Evolutionary conservation across 2,888 invertebrate genomes (phyloP).

Genomic region (Phytoseiulus persimilis): DNA sequence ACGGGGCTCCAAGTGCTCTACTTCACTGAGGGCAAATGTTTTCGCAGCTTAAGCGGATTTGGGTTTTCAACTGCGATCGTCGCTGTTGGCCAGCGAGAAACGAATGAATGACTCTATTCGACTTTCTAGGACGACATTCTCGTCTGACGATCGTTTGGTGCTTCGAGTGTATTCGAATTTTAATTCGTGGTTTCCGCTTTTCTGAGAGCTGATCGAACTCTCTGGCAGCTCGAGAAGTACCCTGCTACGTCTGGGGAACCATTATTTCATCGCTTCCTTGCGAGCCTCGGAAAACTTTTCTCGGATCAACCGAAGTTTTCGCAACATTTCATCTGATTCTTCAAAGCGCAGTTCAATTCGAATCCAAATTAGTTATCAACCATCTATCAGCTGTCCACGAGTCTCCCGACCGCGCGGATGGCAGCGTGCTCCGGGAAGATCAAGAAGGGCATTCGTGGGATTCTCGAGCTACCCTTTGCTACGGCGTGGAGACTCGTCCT

Average conservation of each 20-base stretch:
- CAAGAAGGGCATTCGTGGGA: background rate
- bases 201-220: no score
- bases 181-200: background rate
- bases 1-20: background rate
- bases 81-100: background rate
- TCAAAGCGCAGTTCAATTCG: no score
- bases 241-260: no score
- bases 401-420: background rate
- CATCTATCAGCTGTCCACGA: no score
- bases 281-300: no score
- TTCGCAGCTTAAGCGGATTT: slow-evolving; percentile 37
- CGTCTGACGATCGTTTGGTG: background rate
- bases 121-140: background rate
- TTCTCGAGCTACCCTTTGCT: background rate
- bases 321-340: no score
- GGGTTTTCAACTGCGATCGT: background rate
- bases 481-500: background rate
- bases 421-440: no score
- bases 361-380: no score
- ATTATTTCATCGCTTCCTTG: no score
- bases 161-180: background rate
- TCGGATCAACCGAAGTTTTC: no score
- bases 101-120: background rate
- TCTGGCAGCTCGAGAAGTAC: no score
- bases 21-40: slow-evolving; percentile 29